Evolutionary conservation across 2,797 vertebrate species (phyloP), one percentile per base, ranked within the genome.

Genomic region (Pristis pectinata): DNA sequence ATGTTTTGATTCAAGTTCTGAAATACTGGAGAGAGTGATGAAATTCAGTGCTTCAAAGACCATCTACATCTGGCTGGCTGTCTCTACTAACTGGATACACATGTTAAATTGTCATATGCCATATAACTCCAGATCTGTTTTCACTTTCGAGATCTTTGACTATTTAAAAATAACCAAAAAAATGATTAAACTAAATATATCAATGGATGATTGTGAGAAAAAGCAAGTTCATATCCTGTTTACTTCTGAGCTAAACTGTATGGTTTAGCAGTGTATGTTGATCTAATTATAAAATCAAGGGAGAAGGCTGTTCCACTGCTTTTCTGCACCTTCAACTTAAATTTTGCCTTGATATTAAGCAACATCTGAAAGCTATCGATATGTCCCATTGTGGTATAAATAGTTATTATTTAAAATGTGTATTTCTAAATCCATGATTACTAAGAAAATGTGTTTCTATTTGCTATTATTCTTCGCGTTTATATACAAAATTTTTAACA

Each of bases 1-100:
- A 72, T 94, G 27, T 94, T 94, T 67, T 94, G 30, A 24, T 53
- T 93, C 44, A 94, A 53, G 17, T 91, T 56, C 70, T 94, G 44
- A 76, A 44, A 34, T 93, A 61, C 7, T 44, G 37, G 67, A 67
- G n/a, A 93, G 11, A 44, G 61, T 67, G n/a, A 70, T 44, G 37
- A 93, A 76, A 30, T 76, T 34, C 41, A 92, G 30, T 22, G 56
- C 85, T 59, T 30, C 56, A 61, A 49, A 34, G 53, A 61, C 85
- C 53, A 59, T 89, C 27, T 59, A 30, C 85, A 89, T 59, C 85
- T 34, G 85, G 17, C 37, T 92, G 61, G 17, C 89, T 76, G 15
- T 89, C 10, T 34, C 30, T 76, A 44, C 24, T 53, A 94, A 74
- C 53, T 53, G 44, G 67, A 72, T n/a, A 76, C 61, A 41, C 19